phyloP scores from a whole-genome alignment of 2,113 vertebrate species.

The Procapra przewalskii region DNA sequence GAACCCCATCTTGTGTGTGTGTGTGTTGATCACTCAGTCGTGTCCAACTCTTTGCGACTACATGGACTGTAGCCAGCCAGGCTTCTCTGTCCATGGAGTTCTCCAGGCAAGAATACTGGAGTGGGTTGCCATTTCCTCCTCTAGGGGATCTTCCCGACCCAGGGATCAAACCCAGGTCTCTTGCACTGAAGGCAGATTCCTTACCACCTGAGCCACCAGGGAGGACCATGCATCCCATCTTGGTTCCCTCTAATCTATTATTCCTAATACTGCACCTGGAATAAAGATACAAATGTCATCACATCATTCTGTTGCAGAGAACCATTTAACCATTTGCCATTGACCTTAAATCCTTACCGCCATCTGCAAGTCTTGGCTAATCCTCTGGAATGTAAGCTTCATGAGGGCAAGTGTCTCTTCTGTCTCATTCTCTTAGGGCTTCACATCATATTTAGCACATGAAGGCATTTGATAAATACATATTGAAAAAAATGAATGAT shows the following conservation, averaged over 20 bases:
- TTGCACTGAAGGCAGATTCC: background rate
- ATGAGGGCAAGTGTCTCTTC: background rate
- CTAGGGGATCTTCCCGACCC: background rate
- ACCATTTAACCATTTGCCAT: background rate
- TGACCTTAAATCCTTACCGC: background rate
- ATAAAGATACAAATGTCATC: background rate
- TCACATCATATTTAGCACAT: background rate
- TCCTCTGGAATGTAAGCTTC: background rate
- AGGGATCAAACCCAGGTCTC: background rate
- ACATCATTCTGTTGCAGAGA: background rate
- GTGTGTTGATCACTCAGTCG: background rate
- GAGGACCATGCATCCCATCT: background rate
- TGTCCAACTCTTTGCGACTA: background rate
- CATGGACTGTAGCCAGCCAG: background rate
- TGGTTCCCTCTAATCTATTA: background rate
- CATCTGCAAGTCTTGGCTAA: background rate
- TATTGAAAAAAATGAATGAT: background rate
- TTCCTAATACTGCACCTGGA: background rate
- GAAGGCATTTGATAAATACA: background rate
- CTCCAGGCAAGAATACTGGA: background rate
- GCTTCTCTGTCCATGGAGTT: background rate
- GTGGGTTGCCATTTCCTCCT: background rate
- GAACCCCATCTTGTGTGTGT: background rate
- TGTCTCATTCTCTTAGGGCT: background rate
- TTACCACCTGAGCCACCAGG: background rate